Evolutionary conservation across 2,113 vertebrate species (phyloP), one percentile per base, ranked within the genome.

Genomic region (Callipepla californica): DNA sequence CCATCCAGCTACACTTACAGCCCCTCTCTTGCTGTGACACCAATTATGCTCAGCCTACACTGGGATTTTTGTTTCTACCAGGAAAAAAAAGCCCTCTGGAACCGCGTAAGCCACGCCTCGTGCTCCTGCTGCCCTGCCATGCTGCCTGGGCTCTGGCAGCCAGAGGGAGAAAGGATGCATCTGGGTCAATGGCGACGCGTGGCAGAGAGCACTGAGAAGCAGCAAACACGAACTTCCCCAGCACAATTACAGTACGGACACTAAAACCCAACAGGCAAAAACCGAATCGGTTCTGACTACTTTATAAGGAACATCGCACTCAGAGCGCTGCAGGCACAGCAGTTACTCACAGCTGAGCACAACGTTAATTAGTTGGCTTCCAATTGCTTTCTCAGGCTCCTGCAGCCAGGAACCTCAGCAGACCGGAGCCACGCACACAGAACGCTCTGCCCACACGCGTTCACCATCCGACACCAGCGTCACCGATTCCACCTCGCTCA

Each of bases 1-100:
- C 66, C 79, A 65, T 45, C 55, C 28, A 88, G 86, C 82, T 57
- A 34, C 42, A 53, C 80, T 92, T 93, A 26, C 59, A 17, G 78
- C 85, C 72, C 82, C 84, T 79, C 40, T 84, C 48, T 93, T n/a
- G 65, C 93, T 91, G 58, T 95, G 92, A 96, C 59, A 87, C 86
- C 84, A 40, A 86, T 93, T 96, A 87, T 90, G 80, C 82, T 95
- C 66, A 47, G 79, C 85, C 92, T 90, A 98, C 97, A 97, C 95
- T 96, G 79, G 90, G 85, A 97, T 95, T 95, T 93, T 96, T 98
- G 96, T 97, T 95, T 93, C 93, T 75, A 51, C 34, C 6, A 26
- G 55, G 28, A 8, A 51, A 53, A 63, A 40, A 63, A 62, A 63
- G 1, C 1, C 25, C 82, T 78, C 38, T 72, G 61, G 20, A 81